Evolutionary conservation across 2,888 invertebrate genomes (phyloP), one percentile per base, ranked within the genome.

Genomic region (Nephrotoma flavescens): DNA sequence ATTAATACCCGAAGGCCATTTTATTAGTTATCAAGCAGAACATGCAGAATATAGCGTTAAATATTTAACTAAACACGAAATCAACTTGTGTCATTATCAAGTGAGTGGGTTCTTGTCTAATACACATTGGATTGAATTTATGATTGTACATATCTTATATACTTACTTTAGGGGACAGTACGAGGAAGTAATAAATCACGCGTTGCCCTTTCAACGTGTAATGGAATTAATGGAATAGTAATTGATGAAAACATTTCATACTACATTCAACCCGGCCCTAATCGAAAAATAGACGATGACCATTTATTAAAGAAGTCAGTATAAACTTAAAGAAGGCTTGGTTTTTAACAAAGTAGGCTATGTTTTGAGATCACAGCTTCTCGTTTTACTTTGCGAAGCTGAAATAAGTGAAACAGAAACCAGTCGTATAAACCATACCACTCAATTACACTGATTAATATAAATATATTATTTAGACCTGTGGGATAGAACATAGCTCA

Each of bases 181-280:
- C 93, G 95, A 88, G 95, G 94, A 87, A 92, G 93, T 88, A 92
- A 93, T 0, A 92, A 93, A 87, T 97, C 97, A 4, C 95, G 95
- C 95, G 97, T 94, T 86, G 97, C 97, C 0, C 90, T 97, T 86
- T 97, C 97, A 86, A 97, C 97, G 4, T 97, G 97, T 90, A 92
- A 93, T 86, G 95, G 95, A 86, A 91, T 95, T 71, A 94, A 95
- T 86, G 97, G 97, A 6, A 93, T 96, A 87, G 93, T 97, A 88
- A 96, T 94, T 90, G 97, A 97, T 90, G 97, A 96, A 42, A 90
- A 93, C 87, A 93, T 94, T 87, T 94, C 95, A 91, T 95, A 95
- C 90, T 96, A 97, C 90, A 94, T 98, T 86, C 91, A 92, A 88
- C 89, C 90, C 9, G 90, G 89, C 88, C 89, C 88, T 87, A 88